Conservation (phyloP, 2,113 vertebrate species). For the Nesoenas mayeri region DNA sequence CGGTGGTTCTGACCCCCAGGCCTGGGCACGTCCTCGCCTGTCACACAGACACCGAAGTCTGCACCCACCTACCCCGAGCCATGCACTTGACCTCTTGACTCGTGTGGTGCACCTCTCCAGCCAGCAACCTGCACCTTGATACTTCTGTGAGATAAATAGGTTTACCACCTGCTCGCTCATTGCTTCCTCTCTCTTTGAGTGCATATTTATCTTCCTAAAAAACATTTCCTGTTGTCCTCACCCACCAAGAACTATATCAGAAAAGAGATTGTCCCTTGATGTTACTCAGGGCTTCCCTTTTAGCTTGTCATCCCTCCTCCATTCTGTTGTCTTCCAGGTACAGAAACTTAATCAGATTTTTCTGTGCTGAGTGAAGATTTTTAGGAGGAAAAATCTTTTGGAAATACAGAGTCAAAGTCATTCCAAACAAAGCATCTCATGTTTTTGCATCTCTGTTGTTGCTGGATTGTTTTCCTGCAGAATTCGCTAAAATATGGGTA, state of each 20-base stretch:
- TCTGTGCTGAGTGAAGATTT: background rate
- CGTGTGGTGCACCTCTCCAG: background rate
- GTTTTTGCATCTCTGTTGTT: background rate
- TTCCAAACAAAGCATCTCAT: background rate
- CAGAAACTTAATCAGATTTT: background rate
- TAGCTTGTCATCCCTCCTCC: background rate
- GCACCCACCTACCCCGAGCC: background rate
- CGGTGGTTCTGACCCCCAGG: background rate
- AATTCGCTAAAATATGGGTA: background rate
- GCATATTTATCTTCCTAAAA: background rate
- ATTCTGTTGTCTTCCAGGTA: background rate
- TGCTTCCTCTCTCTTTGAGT: background rate
- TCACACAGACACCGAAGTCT: background rate
- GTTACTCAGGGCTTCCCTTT: background rate
- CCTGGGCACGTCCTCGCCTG: background rate
- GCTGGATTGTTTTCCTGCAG: background rate
- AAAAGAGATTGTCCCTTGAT: background rate
- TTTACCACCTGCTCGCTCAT: background rate
- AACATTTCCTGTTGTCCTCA: background rate
- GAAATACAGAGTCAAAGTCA: background rate
- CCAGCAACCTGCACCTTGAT: background rate
- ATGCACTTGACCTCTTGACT: background rate
- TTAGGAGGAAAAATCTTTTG: background rate
- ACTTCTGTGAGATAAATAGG: background rate
- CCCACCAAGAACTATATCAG: background rate